phyloP scores from a whole-genome alignment of 2,797 vertebrate genomes.

The Hephaestus fuliginosus region DNA sequence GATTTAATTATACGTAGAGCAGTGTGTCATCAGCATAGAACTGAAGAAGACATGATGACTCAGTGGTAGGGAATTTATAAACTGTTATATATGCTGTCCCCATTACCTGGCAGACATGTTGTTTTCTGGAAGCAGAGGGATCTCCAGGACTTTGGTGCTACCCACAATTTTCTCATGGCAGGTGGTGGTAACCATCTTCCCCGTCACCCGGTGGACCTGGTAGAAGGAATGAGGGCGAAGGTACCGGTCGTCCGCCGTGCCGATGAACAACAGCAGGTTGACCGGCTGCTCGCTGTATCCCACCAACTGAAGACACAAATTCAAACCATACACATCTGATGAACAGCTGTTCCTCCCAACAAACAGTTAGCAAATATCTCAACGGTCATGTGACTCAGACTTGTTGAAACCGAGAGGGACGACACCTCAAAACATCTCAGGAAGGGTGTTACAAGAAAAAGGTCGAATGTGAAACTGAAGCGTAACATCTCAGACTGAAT shows the following conservation, averaged over 20 bases:
- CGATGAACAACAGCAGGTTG: slow-evolving; percentile 94
- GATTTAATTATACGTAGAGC: not conserved
- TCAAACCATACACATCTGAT: not conserved
- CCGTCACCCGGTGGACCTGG: slow-evolving; percentile 97
- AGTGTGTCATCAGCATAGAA: not conserved
- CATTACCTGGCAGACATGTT: slow-evolving; percentile 94
- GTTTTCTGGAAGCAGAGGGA: slow-evolving; percentile 94
- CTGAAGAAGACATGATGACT: not conserved
- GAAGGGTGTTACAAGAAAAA: not conserved
- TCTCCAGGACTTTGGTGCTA: slow-evolving; percentile 93
- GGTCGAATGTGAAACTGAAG: not conserved
- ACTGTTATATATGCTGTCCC: no score
- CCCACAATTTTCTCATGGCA: slow-evolving; percentile 92
- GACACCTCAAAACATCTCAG: not conserved
- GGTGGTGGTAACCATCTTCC: slow-evolving; percentile 94
- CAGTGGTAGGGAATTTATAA: not conserved
- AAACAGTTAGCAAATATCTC: not conserved
- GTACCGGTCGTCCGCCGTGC: slow-evolving; percentile 93
- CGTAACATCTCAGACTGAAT: not conserved
- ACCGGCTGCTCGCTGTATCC: slow-evolving; percentile 92
- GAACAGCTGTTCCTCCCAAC: not conserved
- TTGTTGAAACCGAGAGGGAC: not conserved
- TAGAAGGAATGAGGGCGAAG: slow-evolving; percentile 96
- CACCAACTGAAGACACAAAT: slow-evolving; percentile 82
- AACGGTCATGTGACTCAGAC: not conserved